Evolutionary conservation across 2,113 vertebrate genomes (phyloP).

Genomic region (Conger conger): DNA sequence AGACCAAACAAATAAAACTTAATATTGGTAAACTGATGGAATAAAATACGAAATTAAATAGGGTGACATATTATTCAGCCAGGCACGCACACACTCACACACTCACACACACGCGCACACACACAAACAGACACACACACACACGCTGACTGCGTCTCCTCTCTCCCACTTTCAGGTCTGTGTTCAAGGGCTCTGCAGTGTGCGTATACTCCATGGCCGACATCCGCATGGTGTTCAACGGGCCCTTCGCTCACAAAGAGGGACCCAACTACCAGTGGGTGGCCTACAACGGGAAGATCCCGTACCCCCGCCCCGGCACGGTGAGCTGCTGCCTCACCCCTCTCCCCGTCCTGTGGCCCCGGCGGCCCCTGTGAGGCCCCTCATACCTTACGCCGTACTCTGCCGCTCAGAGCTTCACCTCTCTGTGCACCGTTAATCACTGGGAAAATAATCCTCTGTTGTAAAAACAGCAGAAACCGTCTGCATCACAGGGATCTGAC

Average conservation of each 20-base stretch:
- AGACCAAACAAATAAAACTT: not conserved
- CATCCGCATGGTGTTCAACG: slow-evolving; percentile 97
- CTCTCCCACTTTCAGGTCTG: slow-evolving; percentile 71
- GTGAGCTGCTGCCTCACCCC: slow-evolving; percentile 65
- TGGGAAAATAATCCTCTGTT: not conserved
- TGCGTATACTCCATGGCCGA: slow-evolving; percentile 98
- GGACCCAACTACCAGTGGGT: slow-evolving; percentile 99
- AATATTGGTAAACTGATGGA: not conserved
- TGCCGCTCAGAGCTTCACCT: not conserved
- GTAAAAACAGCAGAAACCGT: not conserved
- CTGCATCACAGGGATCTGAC: not conserved
- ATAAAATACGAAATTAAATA: no score
- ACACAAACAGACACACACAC: not conserved
- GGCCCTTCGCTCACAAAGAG: slow-evolving; percentile 96
- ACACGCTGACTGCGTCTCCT: not conserved
- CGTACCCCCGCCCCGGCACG: slow-evolving; percentile 93
- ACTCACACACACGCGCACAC: not conserved
- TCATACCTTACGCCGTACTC: not conserved
- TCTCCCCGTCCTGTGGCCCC: no score
- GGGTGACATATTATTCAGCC: not conserved
- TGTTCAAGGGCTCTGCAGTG: slow-evolving; percentile 94
- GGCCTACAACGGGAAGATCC: slow-evolving; percentile 95
- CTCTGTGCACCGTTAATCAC: not conserved
- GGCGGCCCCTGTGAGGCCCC: not conserved
- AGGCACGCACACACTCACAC: not conserved